Evolutionary conservation across 2,797 vertebrate genomes (phyloP).

Genomic region (Podargus strigoides): DNA sequence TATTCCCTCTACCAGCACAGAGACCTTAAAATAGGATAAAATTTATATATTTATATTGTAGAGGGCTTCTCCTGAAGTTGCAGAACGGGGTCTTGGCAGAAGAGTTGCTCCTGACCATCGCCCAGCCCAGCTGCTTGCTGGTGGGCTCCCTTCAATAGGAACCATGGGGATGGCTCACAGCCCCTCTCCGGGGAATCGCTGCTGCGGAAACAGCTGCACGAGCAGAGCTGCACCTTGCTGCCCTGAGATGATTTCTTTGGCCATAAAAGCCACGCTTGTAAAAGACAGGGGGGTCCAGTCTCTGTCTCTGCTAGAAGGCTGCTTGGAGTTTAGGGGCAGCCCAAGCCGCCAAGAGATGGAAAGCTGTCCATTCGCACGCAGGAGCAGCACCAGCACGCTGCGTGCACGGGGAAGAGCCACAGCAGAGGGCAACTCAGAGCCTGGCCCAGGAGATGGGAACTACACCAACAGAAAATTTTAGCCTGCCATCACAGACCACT

Average conservation of each 20-base stretch:
- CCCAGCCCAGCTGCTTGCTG: too few relatives aligned
- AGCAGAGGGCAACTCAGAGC: not conserved
- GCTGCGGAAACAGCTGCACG: not conserved
- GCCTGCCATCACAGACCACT: not conserved
- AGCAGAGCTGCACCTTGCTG: not conserved
- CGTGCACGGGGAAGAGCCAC: not conserved
- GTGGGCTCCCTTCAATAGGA: too few relatives aligned
- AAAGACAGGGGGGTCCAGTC: not conserved
- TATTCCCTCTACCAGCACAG: not conserved
- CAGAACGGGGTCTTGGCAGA: not conserved
- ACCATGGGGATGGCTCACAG: not conserved
- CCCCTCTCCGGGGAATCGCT: too few relatives aligned
- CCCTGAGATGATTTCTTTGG: not conserved
- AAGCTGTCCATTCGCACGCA: not conserved
- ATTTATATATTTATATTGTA: not conserved
- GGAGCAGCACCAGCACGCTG: not conserved
- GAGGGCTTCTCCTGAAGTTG: not conserved
- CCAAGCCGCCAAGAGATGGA: too few relatives aligned
- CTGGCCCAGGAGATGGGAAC: not conserved
- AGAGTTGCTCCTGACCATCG: not conserved
- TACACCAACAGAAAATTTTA: not conserved
- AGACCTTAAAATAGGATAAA: not conserved
- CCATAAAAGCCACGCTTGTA: not conserved
- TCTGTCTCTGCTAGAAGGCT: not conserved
- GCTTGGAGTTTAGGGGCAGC: not conserved